Conservation (phyloP, 2,113 vertebrate species). For the Bujurquina vittata region DNA sequence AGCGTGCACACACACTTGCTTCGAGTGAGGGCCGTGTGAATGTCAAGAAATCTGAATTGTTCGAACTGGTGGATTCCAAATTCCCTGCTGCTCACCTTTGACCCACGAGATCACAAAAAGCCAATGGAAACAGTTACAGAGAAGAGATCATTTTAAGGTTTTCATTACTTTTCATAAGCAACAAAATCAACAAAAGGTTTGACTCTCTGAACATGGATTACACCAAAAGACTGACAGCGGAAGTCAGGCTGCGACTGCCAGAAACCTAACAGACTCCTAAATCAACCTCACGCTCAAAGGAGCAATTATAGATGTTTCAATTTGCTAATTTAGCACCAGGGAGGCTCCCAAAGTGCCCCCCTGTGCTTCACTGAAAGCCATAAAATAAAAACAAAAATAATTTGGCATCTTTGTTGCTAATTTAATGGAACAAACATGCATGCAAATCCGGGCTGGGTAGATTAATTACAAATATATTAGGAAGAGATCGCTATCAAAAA, state of each 20-base stretch:
- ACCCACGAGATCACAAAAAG: neutral
- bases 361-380: neutral
- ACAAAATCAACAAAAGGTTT: neutral
- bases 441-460: neutral
- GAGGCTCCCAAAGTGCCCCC: accelerated
- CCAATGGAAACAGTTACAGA: neutral
- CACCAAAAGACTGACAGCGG: neutral
- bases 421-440: neutral
- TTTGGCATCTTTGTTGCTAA: neutral
- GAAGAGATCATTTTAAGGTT: too few relatives aligned
- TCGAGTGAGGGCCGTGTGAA: neutral
- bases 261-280: neutral
- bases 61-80: neutral
- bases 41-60: neutral
- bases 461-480: neutral
- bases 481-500: neutral
- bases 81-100: accelerated
- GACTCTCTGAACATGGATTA: neutral
- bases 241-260: neutral
- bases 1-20: neutral
- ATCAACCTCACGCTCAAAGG: neutral
- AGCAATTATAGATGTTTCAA: neutral
- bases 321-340: neutral
- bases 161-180: neutral
- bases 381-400: slow-evolving; percentile 4